Conservation (phyloP, 2,888 invertebrate genomes). For the Iselma pallidipennis region DNA sequence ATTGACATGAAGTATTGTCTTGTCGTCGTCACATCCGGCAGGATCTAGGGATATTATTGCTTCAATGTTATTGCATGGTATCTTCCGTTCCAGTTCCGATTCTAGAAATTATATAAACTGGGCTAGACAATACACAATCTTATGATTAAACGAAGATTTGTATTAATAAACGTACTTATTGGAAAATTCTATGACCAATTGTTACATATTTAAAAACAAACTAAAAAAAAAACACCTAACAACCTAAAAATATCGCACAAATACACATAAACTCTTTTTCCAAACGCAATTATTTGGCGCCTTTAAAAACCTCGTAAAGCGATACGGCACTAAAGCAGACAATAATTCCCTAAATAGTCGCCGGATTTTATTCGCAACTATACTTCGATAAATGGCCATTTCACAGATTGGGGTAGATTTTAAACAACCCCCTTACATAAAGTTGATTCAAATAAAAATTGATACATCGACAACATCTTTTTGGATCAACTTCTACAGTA, state of each 20-base stretch:
- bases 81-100: slow-evolving; percentile 6
- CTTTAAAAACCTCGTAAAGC: slow-evolving; percentile 20
- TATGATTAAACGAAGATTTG: too few species aligned
- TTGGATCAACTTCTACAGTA: slow-evolving; percentile 14
- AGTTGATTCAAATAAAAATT: slow-evolving; percentile 14
- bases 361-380: slow-evolving; percentile 18
- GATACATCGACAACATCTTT: slow-evolving; percentile 7
- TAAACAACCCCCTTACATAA: slow-evolving; percentile 28
- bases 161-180: too few species aligned
- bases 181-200: too few species aligned
- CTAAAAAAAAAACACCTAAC: too few species aligned
- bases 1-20: slow-evolving; percentile 22
- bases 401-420: slow-evolving; percentile 31
- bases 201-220: too few species aligned
- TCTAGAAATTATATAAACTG: too few species aligned
- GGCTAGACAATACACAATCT: too few species aligned
- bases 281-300: slow-evolving; percentile 17
- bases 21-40: slow-evolving; percentile 15
- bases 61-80: slow-evolving; percentile 2
- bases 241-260: slow-evolving; percentile 5
- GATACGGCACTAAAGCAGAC: slow-evolving; percentile 18
- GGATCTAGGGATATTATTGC: slow-evolving; percentile 14
- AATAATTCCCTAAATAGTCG: slow-evolving; percentile 27
- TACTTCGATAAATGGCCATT: slow-evolving; percentile 28
- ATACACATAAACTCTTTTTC: neutral